Base-by-base conservation (phyloP, 2,797 vertebrate species). In the Rhadinocentrus ornatus region DNA sequence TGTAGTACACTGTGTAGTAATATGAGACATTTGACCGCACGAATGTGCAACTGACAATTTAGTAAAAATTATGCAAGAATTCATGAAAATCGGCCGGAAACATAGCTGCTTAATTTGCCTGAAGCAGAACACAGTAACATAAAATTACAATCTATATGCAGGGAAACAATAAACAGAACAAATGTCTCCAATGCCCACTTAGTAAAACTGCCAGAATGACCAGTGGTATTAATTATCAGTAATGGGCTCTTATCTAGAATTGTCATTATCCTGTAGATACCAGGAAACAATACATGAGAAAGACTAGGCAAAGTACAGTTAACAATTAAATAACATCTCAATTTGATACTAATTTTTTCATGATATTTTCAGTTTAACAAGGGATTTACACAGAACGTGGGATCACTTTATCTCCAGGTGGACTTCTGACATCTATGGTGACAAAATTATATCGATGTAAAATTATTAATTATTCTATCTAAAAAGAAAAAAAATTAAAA, bases 191-290 rank as follows among this genome's bases (percentile, higher is more conserved):
- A 32, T 46, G 41, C 10, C 24, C 24, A 22, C 24, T 29, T 39
- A 60, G 35, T 22, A 15, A 6, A 60, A 27, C 35, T 60, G 57
- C 57, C 18, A 62, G 60, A 48, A 48, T 48, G 26, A 48, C 27
- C 16, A 32, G 16, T 12, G 27, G 24, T 22, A 31, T 46, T 29
- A 24, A 31, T 29, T 46, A 46, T 62, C 26, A 48, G 31, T 62
- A 31, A 62, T 27, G 3, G 16, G 5, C 53, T 66, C 27, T 32
- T 22, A 35, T 18, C 41, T 46, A 15, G 15, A 16, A n/a, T 22
- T 22, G 37, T 22, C 32, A n/a, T 55, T 20, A 22, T 39, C 27
- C 27, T 41, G 5, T 15, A n/a, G 48, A 32, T 12, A 50, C 39
- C 18, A 24, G 29, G 22, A 59, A 50, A 10, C 44, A 16, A 35